phyloP scores from a whole-genome alignment of 2,888 invertebrate species.

The Lochmaea crataegi region DNA sequence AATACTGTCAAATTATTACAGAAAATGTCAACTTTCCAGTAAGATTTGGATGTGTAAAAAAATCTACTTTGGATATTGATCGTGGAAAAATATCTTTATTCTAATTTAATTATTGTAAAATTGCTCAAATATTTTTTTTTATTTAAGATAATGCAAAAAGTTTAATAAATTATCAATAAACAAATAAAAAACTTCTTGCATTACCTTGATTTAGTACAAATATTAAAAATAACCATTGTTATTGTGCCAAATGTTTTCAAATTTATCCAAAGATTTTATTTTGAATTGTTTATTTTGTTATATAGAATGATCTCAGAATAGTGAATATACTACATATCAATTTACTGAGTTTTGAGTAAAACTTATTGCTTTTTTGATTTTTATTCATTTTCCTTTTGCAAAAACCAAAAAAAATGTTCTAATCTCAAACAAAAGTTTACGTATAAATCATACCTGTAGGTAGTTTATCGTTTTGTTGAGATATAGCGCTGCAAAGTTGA shows the following conservation, averaged over 20 bases:
- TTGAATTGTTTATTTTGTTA: conserved; percentile 9
- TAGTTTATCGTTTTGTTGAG: too few species aligned
- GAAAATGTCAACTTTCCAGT: too few species aligned
- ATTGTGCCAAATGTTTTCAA: conserved; percentile 52
- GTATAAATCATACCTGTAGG: too few species aligned
- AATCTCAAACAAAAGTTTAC: too few species aligned
- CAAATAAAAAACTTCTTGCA: conserved; percentile 37
- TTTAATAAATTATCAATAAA: conserved; percentile 30
- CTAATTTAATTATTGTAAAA: conserved; percentile 5
- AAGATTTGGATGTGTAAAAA: too few species aligned
- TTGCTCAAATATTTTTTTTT: conserved; percentile 47
- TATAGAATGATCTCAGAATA: background rate
- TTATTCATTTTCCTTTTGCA: too few species aligned
- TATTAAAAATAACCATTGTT: conserved; percentile 39
- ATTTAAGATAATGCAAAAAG: conserved; percentile 45
- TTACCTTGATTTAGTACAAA: conserved; percentile 47
- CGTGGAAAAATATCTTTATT: background rate
- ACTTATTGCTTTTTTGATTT: too few species aligned
- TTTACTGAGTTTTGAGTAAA: background rate
- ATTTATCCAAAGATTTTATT: conserved; percentile 55
- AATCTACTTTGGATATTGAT: too few species aligned
- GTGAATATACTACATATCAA: background rate
- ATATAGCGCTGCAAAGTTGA: too few species aligned
- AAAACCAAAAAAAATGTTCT: too few species aligned
- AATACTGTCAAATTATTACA: too few species aligned